A percentile compares a stretch with the other conserved stretches of the same genome.
These are phyloP conservation scores for Xenentodon cancila DNA, from an alignment of 2,797 vertebrate genomes.

Conservation along the genomic window DNA sequence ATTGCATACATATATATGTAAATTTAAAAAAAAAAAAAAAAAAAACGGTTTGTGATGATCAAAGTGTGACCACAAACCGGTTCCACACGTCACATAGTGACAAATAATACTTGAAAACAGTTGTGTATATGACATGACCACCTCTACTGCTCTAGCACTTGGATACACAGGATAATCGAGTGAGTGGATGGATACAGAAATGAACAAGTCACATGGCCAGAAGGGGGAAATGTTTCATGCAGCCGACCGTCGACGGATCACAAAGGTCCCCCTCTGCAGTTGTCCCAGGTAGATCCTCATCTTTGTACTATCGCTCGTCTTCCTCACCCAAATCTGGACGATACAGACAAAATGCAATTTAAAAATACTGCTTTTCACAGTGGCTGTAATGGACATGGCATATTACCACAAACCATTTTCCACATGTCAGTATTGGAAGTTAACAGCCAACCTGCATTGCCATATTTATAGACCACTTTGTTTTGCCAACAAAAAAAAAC, in stretches of 20 bases:
- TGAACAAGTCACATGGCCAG: background rate
- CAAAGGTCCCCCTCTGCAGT: slow-evolving; percentile 96
- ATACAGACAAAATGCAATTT: background rate
- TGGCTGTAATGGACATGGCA: no score
- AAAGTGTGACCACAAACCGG: background rate
- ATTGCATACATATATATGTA: background rate
- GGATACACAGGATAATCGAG: slow-evolving; percentile 14
- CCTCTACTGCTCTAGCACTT: slow-evolving; percentile 13
- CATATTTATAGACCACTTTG: no score
- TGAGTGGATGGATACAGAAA: slow-evolving; percentile 20
- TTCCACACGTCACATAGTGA: slow-evolving; percentile 56
- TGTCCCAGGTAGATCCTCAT: slow-evolving; percentile 99
- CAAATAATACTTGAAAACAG: slow-evolving; percentile 46
- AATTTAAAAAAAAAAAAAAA: background rate
- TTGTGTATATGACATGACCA: background rate
- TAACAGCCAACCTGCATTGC: no score
- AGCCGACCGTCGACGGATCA: slow-evolving; percentile 95
- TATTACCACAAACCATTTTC: no score
- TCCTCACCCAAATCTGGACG: slow-evolving; percentile 97
- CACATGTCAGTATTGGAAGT: no score
- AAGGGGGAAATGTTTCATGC: slow-evolving; percentile 80
- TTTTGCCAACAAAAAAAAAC: background rate
- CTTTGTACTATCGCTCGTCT: slow-evolving; percentile 99
- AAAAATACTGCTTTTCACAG: background rate
- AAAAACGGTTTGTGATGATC: background rate